phyloP scores from a whole-genome alignment of 2,888 invertebrate species.

The Heliconius hortense region DNA sequence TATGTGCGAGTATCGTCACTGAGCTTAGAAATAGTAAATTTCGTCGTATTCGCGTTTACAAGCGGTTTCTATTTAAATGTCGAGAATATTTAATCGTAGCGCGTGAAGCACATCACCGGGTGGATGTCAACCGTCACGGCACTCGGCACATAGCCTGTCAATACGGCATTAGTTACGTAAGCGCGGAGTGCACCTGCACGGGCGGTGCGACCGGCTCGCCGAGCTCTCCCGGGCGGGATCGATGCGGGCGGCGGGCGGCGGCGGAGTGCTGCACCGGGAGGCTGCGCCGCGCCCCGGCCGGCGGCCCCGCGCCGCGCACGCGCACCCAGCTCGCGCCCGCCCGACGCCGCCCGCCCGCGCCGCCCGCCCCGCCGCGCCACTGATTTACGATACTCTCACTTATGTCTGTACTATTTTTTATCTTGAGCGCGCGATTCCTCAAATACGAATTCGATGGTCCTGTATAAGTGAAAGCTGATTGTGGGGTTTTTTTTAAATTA shows the following conservation, averaged over 20 bases:
- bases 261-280: constrained; percentile 78
- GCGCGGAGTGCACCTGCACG: constrained; percentile 59
- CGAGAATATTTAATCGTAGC: constrained; percentile 28
- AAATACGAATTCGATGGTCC: constrained; percentile 6
- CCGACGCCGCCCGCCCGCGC: constrained; percentile 44
- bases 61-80: constrained; percentile 10
- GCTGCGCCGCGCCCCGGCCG: constrained; percentile 52
- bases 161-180: constrained; percentile 71
- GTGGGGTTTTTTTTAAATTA: background rate
- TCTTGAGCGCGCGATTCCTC: constrained; percentile 43
- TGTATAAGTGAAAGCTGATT: background rate
- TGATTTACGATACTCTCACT: constrained; percentile 65
- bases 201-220: constrained; percentile 62
- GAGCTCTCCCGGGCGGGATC: constrained; percentile 73
- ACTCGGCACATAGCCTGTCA: constrained; percentile 65
- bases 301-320: constrained; percentile 47
- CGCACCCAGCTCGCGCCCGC: constrained; percentile 37
- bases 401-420: constrained; percentile 49
- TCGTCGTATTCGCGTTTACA: background rate
- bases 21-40: constrained; percentile 28
- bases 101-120: constrained; percentile 17
- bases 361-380: constrained; percentile 52
- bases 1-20: constrained; percentile 55
- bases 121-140: constrained; percentile 38
- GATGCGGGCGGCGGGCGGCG: constrained; percentile 80